phyloP scores from a whole-genome alignment of 2,888 invertebrate genomes.

The Nomada fabriciana region DNA sequence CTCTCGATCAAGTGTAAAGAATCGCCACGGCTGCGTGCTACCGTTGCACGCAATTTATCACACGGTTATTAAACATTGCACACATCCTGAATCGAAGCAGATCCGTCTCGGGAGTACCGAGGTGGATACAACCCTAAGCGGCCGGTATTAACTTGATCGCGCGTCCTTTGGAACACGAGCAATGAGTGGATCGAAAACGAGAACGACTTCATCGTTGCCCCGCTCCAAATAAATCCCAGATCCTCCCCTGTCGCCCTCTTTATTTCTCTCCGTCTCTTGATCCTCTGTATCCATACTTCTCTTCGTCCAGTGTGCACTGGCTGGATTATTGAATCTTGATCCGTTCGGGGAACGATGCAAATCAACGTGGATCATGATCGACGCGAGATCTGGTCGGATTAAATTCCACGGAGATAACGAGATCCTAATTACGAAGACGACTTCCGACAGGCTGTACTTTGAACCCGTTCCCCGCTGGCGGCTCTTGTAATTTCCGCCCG shows the following conservation, averaged over 20 bases:
- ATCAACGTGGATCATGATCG: conserved; percentile 47
- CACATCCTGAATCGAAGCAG: conserved; percentile 7
- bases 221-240: conserved; percentile 19
- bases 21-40: conserved; percentile 12
- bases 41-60: conserved; percentile 38
- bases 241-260: no score
- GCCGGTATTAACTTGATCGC: conserved; percentile 43
- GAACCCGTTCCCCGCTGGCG: conserved; percentile 37
- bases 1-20: conserved; percentile 4
- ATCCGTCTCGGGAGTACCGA: not conserved
- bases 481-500: conserved; percentile 65
- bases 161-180: conserved; percentile 11
- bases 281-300: not conserved
- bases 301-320: no score
- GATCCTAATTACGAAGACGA: conserved; percentile 64
- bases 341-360: conserved; percentile 34
- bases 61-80: conserved; percentile 30
- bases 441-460: conserved; percentile 57
- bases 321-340: conserved; percentile 63
- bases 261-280: not conserved
- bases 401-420: conserved; percentile 60
- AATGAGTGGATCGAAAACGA: conserved; percentile 16
- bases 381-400: conserved; percentile 45
- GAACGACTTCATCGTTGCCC: conserved; percentile 29
- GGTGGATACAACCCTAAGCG: conserved; percentile 19